Base-by-base conservation (phyloP, 1,140 invertebrate species). In the Saccostrea cuccullata region DNA sequence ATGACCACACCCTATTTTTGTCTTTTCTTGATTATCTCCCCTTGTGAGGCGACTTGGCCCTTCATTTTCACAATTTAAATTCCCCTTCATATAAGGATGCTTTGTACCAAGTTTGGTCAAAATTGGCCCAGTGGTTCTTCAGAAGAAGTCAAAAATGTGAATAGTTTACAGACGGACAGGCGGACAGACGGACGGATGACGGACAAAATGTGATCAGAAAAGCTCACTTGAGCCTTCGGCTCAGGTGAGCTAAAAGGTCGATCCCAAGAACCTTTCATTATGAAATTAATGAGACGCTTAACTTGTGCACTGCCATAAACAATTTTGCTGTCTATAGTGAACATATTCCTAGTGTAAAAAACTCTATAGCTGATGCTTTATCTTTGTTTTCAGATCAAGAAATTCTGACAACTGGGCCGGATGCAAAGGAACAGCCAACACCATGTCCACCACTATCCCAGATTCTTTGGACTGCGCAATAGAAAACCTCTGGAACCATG, bases 251-350 rank as follows among this genome's bases (percentile, higher is more conserved):
- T 64, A 36, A 87, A 86, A 83, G 84, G 86, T 12, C 47, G 88
- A 30, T 87, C 89, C 17, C 89, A 89, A 84, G 86, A 15, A 47
- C 36, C 20, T 13, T 0, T n/a, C n/a, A 84, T 83, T 11, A 90
- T 90, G 88, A 20, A 77, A 26, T 12, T 90, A 2, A 70, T 91
- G 13, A 82, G 89, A 47, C 11, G 2, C 5, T 70, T 91, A 2
- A 88, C 58, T 26, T 89, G 20, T 67, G 36, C 87, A 55, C 47
- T 3, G 20, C 40, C 56, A 56, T 55, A 85, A 84, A 88, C 77
- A 55, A 90, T 56, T 83, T 86, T 85, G 17, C 9, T 86, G 9
- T 86, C 30, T 26, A 67, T 30, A 55, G 55, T 47, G 23, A 86
- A 56, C 87, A 90, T 87, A 20, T 90, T 6, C 82, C 77, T 20